Base-by-base conservation (phyloP, 2,888 invertebrate species). In the Scaptomyza flava region DNA sequence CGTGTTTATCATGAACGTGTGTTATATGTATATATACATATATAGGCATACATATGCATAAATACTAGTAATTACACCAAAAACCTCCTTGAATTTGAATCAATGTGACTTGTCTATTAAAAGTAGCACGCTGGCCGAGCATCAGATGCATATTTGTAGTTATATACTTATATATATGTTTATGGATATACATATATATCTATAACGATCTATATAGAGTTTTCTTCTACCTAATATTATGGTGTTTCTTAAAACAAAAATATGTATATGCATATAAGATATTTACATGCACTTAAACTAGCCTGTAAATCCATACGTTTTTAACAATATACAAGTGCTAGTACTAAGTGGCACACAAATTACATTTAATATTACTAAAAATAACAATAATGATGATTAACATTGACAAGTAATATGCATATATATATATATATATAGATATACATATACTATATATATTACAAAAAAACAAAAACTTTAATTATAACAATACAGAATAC, bases 51-150 rank as follows among this genome's bases (percentile, higher is more conserved):
- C 46, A 61, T 43, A 60, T n/a, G 58, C 9, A 38, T 11, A 54
- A 17, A 41, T 41, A 41, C 43, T 23, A 51, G 64, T 64, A 68
- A 54, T 50, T 68, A 72, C 50, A 83, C 63, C 66, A 66, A 69
- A 79, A 85, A 85, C 89, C 85, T 89, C 87, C 88, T 85, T 89
- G 73, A 82, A 84, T 88, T 85, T 87, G 70, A 79, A 84, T 86
- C 82, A 89, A 85, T 89, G 89, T 85, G 85, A 85, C 85, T 85
- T 85, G 85, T 85, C 89, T 89, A 85, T 85, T 89, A 77, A 79
- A 73, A 74, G 77, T 82, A 76, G 72, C 71, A 77, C 76, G 79
- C 76, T 76, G 76, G 79, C 79, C 75, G 75, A 70, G 85, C 86
- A 82, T 82, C 76, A 81, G 87, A 82, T 81, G 81, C 87, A 83